phyloP scores from a whole-genome alignment of 2,797 vertebrate species.

The Chrosomus eos region DNA sequence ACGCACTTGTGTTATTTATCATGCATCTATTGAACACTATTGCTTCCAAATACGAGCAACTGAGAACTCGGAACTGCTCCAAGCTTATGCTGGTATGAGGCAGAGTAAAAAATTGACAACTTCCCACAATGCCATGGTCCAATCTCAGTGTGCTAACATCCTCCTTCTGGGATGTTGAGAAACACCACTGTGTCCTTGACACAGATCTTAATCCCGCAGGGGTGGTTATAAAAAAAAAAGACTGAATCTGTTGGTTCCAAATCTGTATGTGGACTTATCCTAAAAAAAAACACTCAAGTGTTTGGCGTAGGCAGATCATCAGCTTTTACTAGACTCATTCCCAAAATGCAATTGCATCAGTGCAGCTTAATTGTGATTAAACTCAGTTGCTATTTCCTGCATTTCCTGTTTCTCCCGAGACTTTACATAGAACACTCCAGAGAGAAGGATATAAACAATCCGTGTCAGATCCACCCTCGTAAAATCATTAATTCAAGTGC shows the following conservation, averaged over 20 bases:
- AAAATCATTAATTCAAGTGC: slow-evolving; percentile 68
- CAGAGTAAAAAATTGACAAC: background rate
- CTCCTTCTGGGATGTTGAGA: background rate
- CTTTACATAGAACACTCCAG: background rate
- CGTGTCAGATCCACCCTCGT: slow-evolving; percentile 63
- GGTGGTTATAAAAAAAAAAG: background rate
- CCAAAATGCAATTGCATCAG: slow-evolving; percentile 25
- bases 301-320: background rate
- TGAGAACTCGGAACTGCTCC: background rate
- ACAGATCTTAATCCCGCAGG: background rate
- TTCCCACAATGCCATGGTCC: background rate
- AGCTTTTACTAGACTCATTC: background rate
- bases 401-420: background rate
- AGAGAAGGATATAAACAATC: slow-evolving; percentile 57
- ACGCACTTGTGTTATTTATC: background rate
- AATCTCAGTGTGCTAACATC: slow-evolving; percentile 20
- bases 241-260: background rate
- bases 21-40: background rate
- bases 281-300: background rate
- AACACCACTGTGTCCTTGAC: slow-evolving; percentile 17
- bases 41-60: background rate
- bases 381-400: slow-evolving; percentile 1
- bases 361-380: slow-evolving; percentile 17
- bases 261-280: background rate
- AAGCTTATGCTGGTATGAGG: background rate